Conservation (phyloP, 1,140 invertebrate genomes). For the Fopius arisanus region DNA sequence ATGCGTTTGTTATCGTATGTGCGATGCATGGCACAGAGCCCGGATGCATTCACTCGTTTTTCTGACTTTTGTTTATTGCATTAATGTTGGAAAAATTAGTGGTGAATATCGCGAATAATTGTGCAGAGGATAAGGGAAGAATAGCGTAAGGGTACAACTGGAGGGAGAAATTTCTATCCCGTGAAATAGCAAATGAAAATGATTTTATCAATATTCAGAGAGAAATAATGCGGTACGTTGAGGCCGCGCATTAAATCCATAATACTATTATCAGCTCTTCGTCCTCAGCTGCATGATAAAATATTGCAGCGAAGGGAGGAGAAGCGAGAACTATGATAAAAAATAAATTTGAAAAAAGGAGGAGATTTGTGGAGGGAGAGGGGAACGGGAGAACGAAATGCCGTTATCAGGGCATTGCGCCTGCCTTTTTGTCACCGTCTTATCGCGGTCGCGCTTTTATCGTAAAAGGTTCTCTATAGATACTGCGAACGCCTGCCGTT, state of each 20-base stretch:
- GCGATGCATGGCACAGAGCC: slow-evolving; percentile 10
- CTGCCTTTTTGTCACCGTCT: slow-evolving; percentile 22
- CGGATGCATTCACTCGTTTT: slow-evolving; percentile 12
- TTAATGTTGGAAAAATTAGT: too few relatives aligned
- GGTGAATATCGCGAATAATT: slow-evolving; percentile 5
- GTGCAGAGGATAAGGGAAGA: too few relatives aligned
- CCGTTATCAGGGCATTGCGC: slow-evolving; percentile 16
- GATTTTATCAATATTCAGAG: neutral
- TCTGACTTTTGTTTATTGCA: slow-evolving; percentile 29
- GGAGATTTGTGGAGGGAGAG: neutral
- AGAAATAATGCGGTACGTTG: neutral
- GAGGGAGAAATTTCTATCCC: neutral
- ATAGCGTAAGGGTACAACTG: too few relatives aligned
- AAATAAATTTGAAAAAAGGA: neutral
- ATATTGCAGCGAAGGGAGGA: neutral
- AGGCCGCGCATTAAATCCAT: neutral
- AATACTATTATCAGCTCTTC: neutral
- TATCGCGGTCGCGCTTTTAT: slow-evolving; percentile 23
- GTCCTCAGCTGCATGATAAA: neutral
- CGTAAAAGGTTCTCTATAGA: slow-evolving; percentile 14
- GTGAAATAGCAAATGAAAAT: neutral
- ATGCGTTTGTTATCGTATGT: slow-evolving; percentile 24
- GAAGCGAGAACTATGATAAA: neutral
- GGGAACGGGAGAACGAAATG: slow-evolving; percentile 5
- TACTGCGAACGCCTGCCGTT: slow-evolving; percentile 16